These are phyloP conservation scores for Apotomis capreana DNA, from an alignment of 2,888 invertebrate genomes.

Conservation along the genomic window DNA sequence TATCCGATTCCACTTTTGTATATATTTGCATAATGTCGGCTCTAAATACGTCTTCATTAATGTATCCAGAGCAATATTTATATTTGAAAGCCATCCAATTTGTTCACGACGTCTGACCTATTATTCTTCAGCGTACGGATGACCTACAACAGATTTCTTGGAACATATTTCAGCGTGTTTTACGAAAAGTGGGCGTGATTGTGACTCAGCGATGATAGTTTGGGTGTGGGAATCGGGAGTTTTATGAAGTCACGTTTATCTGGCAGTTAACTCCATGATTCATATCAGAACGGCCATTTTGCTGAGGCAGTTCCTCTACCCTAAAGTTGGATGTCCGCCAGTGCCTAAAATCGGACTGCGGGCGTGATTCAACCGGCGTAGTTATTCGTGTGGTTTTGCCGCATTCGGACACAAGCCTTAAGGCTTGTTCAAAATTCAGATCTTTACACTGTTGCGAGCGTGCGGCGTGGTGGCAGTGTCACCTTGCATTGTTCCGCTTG, in stretches of 20 bases:
- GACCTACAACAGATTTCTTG: conserved; percentile 57
- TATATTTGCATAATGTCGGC: conserved; percentile 38
- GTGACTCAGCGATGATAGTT: conserved; percentile 68
- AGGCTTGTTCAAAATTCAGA: conserved; percentile 14
- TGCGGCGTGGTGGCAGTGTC: conserved; percentile 7
- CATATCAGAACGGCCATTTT: conserved; percentile 66
- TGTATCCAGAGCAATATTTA: conserved; percentile 38
- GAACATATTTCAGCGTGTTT: conserved; percentile 66
- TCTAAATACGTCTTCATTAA: conserved; percentile 34
- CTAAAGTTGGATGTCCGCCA: conserved; percentile 73
- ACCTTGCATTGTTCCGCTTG: conserved; percentile 11
- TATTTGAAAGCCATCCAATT: conserved; percentile 45
- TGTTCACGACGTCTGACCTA: conserved; percentile 56
- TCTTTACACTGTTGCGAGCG: background rate
- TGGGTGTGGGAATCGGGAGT: conserved; percentile 71
- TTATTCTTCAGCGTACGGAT: conserved; percentile 53
- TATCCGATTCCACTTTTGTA: conserved; percentile 33
- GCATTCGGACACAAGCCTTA: conserved; percentile 50
- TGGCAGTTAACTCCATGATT: conserved; percentile 61
- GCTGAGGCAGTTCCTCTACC: conserved; percentile 56
- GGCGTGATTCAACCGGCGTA: conserved; percentile 66
- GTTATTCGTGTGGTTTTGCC: conserved; percentile 63
- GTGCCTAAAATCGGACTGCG: conserved; percentile 69
- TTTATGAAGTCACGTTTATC: conserved; percentile 62
- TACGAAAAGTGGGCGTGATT: conserved; percentile 73